Evolutionary conservation across 1,140 invertebrate species (phyloP).

Genomic region (Tetraneura akinire): DNA sequence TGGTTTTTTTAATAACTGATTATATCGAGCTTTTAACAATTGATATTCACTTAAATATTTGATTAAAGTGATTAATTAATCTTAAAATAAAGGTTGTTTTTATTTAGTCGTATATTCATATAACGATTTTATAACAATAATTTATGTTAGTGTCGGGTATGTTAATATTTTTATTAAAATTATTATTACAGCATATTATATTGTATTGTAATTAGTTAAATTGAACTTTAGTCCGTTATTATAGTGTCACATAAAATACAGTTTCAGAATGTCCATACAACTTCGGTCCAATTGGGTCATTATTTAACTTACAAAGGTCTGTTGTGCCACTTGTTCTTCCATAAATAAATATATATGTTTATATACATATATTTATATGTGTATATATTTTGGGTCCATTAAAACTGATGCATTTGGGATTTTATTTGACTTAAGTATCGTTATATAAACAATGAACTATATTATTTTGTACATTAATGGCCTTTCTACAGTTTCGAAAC

Average conservation of each 20-base stretch:
- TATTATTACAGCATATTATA: too few species aligned
- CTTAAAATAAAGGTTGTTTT: too few species aligned
- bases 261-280: background rate
- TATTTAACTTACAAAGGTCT: slow-evolving; percentile 13
- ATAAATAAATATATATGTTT: background rate
- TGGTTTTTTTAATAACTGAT: too few species aligned
- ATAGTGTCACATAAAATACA: background rate
- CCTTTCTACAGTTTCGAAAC: background rate
- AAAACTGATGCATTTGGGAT: slow-evolving; percentile 11
- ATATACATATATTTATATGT: too few species aligned
- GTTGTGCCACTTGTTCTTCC: background rate
- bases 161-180: too few species aligned
- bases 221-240: background rate
- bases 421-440: slow-evolving; percentile 1
- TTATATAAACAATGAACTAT: slow-evolving; percentile 9
- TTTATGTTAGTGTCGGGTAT: too few species aligned
- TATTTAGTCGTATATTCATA: too few species aligned
- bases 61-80: too few species aligned
- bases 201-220: background rate
- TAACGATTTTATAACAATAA: too few species aligned
- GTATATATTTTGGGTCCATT: slow-evolving; percentile 26
- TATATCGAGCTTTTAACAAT: too few species aligned
- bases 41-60: too few species aligned
- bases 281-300: background rate
- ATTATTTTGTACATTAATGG: background rate